Conservation (phyloP, 2,113 vertebrate genomes). For the Sylvia atricapilla region DNA sequence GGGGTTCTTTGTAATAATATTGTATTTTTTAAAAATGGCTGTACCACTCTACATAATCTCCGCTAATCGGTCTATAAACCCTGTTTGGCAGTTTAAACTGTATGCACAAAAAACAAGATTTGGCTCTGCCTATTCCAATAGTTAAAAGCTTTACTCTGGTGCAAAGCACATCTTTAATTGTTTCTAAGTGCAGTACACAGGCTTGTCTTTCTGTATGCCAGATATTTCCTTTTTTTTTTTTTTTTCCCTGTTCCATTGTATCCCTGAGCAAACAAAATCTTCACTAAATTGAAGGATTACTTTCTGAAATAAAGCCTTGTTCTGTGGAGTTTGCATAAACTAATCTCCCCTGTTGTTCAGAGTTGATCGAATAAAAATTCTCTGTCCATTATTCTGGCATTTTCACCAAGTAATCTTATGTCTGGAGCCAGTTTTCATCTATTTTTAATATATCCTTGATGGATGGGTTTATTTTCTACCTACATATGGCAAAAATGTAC, state of each 20-base stretch:
- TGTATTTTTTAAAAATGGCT: constrained; percentile 57
- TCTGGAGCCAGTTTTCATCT: constrained; percentile 48
- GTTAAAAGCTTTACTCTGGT: constrained; percentile 39
- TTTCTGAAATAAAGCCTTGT: constrained; percentile 54
- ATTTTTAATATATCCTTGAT: constrained; percentile 51
- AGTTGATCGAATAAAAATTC: constrained; percentile 47
- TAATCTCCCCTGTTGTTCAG: constrained; percentile 38
- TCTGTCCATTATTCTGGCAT: constrained; percentile 25
- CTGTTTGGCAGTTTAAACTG: constrained; percentile 55
- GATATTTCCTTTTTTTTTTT: not conserved
- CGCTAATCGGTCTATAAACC: constrained; percentile 56
- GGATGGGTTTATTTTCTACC: constrained; percentile 54
- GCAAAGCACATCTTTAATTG: not conserved
- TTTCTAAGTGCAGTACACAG: constrained; percentile 20
- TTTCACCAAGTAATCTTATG: constrained; percentile 47
- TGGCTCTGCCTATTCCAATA: constrained; percentile 5
- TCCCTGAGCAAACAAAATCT: constrained; percentile 53
- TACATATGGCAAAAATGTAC: constrained; percentile 34
- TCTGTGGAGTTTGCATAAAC: constrained; percentile 56
- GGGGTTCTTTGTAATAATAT: constrained; percentile 67
- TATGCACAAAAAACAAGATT: constrained; percentile 24
- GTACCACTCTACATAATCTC: constrained; percentile 56
- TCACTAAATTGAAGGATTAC: constrained; percentile 60
- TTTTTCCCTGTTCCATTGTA: not conserved
- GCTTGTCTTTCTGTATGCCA: constrained; percentile 23